Percentiles rank a stretch among this genome's conserved stretches.
Conservation (phyloP, 2,113 vertebrate species). For the Cavia porcellus region DNA sequence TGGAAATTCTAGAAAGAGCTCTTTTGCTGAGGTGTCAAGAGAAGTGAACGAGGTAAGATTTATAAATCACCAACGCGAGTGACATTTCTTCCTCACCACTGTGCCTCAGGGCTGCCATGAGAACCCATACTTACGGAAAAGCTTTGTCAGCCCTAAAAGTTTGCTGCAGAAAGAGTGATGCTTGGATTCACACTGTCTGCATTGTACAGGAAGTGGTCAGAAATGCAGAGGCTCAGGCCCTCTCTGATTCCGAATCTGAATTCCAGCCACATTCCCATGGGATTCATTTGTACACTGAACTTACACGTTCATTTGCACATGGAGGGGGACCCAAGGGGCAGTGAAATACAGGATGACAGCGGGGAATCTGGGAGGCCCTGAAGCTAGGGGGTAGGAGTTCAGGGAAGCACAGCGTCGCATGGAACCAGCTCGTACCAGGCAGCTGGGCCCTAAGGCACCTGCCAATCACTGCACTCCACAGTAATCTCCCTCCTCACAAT, state of each 20-base stretch:
- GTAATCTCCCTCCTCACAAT: conserved; percentile 70
- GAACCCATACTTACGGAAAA: background rate
- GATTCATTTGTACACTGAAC: background rate
- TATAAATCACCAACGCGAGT: background rate
- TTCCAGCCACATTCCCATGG: background rate
- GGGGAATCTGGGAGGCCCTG: background rate
- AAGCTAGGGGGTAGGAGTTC: background rate
- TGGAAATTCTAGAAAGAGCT: conserved; percentile 21
- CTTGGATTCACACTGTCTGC: background rate
- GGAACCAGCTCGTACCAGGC: background rate
- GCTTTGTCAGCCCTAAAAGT: background rate
- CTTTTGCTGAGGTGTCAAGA: background rate
- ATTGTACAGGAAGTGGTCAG: background rate
- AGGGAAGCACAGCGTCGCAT: background rate
- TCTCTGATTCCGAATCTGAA: background rate
- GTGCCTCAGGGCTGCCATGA: background rate
- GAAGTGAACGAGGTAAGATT: background rate
- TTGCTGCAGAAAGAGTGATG: background rate
- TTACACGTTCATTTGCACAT: background rate
- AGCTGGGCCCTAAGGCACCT: conserved; percentile 68
- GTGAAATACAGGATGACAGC: background rate
- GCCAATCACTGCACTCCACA: conserved; percentile 51
- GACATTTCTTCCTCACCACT: background rate
- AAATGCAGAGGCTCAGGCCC: background rate
- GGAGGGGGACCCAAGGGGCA: background rate